phyloP scores from a whole-genome alignment of 92 coral and sea anemone species.

The Heteractis magnifica region DNA sequence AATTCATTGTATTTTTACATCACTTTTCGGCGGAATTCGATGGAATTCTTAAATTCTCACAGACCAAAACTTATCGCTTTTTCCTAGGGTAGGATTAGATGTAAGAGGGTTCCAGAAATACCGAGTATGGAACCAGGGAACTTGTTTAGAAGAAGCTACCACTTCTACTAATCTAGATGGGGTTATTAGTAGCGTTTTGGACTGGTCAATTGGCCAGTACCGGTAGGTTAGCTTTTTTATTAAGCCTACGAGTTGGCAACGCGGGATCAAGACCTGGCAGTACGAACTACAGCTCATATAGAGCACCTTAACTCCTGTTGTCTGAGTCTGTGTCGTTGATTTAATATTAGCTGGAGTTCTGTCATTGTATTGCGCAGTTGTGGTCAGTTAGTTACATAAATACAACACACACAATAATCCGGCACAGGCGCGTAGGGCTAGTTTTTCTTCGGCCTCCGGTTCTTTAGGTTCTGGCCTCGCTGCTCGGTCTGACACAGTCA shows the following conservation, averaged over 20 bases:
- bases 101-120: background rate
- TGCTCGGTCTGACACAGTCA: background rate
- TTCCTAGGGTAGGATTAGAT: background rate
- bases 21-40: background rate
- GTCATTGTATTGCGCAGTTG: slow-evolving; percentile 1
- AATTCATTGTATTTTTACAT: background rate
- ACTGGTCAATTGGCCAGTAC: background rate
- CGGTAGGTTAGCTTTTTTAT: background rate
- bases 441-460: background rate
- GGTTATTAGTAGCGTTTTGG: background rate
- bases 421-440: too few species aligned
- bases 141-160: background rate
- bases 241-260: background rate
- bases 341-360: background rate
- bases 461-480: background rate
- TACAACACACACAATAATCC: background rate
- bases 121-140: background rate
- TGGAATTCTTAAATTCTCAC: background rate
- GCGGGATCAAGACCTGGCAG: background rate
- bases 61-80: background rate
- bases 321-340: background rate
- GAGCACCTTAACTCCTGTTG: background rate
- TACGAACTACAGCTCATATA: background rate
- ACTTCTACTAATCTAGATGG: background rate
- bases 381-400: background rate